Conservation (phyloP, 2,113 vertebrate genomes). For the Mesembrinibis cayennensis region DNA sequence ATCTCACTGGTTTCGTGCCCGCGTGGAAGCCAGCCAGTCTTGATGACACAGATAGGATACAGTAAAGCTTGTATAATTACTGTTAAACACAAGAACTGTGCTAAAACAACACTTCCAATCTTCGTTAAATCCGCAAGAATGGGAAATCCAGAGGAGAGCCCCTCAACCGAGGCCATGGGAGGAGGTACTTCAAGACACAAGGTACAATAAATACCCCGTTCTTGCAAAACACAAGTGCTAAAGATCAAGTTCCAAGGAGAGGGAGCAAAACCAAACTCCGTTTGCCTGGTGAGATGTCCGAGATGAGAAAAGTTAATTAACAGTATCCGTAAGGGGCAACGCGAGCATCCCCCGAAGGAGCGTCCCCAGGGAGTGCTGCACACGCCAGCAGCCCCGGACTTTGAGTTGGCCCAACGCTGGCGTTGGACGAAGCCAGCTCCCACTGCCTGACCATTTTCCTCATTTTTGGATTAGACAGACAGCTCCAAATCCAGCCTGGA, state of each 20-base stretch:
- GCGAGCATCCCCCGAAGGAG: background rate
- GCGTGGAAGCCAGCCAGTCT: background rate
- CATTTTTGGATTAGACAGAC: background rate
- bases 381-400: rapidly evolving
- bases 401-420: rapidly evolving
- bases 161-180: background rate
- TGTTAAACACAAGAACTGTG: background rate
- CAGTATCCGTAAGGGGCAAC: background rate
- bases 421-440: background rate
- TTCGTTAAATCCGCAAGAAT: rapidly evolving
- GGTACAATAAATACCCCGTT: background rate
- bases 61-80: background rate
- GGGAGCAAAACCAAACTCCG: background rate
- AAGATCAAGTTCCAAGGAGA: background rate
- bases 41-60: background rate
- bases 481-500: background rate
- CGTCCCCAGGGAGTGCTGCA: background rate
- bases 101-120: background rate
- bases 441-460: background rate
- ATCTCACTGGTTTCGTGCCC: background rate
- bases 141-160: background rate
- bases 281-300: rapidly evolving
- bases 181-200: background rate
- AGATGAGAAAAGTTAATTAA: background rate
- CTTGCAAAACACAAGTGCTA: background rate